Percentiles rank a stretch among this genome's conserved stretches.
Evolutionary conservation across 2,797 vertebrate genomes (phyloP).

Genomic region (Premnoplex brunnescens): DNA sequence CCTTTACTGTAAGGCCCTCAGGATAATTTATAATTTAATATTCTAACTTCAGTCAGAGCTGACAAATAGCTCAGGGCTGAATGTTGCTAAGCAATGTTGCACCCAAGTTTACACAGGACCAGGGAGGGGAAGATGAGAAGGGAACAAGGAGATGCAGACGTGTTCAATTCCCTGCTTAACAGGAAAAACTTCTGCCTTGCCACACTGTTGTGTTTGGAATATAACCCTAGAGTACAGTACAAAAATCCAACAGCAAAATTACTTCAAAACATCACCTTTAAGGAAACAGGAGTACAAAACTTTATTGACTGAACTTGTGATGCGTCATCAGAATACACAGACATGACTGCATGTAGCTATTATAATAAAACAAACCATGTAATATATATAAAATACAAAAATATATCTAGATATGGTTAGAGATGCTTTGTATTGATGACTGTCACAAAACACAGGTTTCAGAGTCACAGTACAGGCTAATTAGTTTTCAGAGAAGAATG

Average conservation of each 20-base stretch:
- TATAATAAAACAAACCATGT: background rate
- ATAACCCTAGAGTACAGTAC: background rate
- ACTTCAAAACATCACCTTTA: background rate
- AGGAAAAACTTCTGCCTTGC: background rate
- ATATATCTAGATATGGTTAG: background rate
- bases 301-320: background rate
- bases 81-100: background rate
- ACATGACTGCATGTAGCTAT: background rate
- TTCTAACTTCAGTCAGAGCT: background rate
- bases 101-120: background rate
- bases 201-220: fast-evolving
- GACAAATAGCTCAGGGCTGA: background rate
- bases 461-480: background rate
- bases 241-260: background rate
- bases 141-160: background rate
- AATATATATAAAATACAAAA: background rate
- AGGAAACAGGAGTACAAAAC: background rate
- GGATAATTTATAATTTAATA: background rate
- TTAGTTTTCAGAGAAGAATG: background rate
- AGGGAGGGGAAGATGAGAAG: background rate
- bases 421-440: background rate
- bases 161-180: background rate
- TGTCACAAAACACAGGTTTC: background rate
- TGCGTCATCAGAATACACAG: background rate
- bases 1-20: background rate